Evolutionary conservation across 2,113 vertebrate species (phyloP), one percentile per base, ranked within the genome.

Genomic region (Ictalurus furcatus): DNA sequence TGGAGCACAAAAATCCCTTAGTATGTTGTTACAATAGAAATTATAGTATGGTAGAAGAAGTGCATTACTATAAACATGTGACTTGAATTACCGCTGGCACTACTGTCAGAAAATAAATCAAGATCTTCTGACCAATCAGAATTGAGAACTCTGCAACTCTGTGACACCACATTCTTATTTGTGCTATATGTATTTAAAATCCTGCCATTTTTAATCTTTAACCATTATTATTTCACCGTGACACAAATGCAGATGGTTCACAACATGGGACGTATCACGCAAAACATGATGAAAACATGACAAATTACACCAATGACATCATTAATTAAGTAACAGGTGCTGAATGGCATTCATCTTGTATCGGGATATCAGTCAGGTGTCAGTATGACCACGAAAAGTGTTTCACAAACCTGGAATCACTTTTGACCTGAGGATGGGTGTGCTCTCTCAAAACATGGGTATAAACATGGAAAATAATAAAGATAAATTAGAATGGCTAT

Each of bases 271-370:
- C 9, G 14, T 56, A 19, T 71, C 59, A 69, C 71, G 23, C 14
- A 11, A 69, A 37, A 34, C 40, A 48, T 80, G 76, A 80, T 79
- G 48, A 79, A 87, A 79, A 86, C 56, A 40, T 86, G 85, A 87
- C 19, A 9, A 80, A 65, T 80, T 80, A 65, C 17, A n/a, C 37
- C 37, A 30, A 28, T 37, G 25, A n/a, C 58, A 52, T 87, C 58
- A 14, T 79, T 65, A 87, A 87, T 65, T 67, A 65, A n/a, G 8
- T 65, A 65, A 80, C 16, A 30, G 40, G 7, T 9, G n/a, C 37
- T 8, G 4, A 5, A 28, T 3, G 2, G 69, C 30, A n/a, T 25
- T 16, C 44, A 37, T 78, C 30, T 74, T 61, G 56, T 87, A 37
- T 40, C 44, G 73, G 30, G 54, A 25, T 59, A 54, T 76, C 34